Conservation (phyloP, 2,113 vertebrate species). For the Paramisgurnus dabryanus region DNA sequence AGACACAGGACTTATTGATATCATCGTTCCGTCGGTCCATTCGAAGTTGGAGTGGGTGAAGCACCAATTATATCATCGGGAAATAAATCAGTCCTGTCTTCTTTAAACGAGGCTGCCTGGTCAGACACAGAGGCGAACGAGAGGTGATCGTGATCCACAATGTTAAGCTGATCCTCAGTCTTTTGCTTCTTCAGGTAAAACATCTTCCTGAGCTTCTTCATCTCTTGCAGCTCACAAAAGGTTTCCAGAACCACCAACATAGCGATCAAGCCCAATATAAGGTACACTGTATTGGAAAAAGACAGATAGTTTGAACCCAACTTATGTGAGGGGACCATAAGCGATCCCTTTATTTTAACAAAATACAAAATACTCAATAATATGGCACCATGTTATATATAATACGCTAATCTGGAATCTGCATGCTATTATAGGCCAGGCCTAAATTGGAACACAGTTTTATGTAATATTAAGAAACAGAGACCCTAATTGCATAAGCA, state of each 20-base stretch:
- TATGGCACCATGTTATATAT: no score
- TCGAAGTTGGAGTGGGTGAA: conserved; percentile 49
- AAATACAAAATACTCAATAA: no score
- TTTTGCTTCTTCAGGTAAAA: conserved; percentile 84
- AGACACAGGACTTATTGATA: background rate
- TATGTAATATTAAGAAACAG: no score
- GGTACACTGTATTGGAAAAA: conserved; percentile 76
- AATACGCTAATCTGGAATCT: no score
- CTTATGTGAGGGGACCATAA: no score
- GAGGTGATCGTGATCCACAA: conserved; percentile 77
- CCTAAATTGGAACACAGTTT: no score
- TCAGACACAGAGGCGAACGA: conserved; percentile 88
- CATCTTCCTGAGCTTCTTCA: conserved; percentile 84
- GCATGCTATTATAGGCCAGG: no score
- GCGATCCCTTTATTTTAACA: no score
- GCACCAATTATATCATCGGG: conserved; percentile 61
- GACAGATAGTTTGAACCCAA: background rate
- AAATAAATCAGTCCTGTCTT: conserved; percentile 77
- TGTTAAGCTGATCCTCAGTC: conserved; percentile 54
- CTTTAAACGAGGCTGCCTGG: conserved; percentile 78
- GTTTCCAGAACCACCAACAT: conserved; percentile 94
- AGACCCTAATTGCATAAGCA: no score
- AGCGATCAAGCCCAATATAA: conserved; percentile 87
- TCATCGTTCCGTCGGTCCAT: conserved; percentile 69
- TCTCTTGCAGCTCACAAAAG: conserved; percentile 90